phyloP scores from a whole-genome alignment of 1,140 invertebrate genomes.

The Zaprionus ornatus region DNA sequence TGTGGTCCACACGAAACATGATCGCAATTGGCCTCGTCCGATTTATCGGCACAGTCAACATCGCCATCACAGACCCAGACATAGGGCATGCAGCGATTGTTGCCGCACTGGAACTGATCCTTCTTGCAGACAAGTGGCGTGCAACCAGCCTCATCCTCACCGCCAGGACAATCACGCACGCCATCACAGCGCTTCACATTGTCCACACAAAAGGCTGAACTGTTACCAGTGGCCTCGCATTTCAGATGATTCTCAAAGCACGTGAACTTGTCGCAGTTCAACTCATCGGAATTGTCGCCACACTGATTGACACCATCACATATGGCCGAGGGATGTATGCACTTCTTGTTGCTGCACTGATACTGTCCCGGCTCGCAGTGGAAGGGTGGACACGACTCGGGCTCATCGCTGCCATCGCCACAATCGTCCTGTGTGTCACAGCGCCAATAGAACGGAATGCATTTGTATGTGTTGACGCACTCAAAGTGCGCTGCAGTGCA shows the following conservation, averaged over 20 bases:
- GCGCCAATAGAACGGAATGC: conserved; percentile 91
- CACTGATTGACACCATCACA: conserved; percentile 89
- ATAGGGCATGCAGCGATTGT: conserved; percentile 89
- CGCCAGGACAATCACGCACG: conserved; percentile 88
- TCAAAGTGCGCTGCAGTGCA: conserved; percentile 93
- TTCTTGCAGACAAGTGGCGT: conserved; percentile 84
- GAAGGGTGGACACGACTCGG: conserved; percentile 88
- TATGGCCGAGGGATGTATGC: conserved; percentile 88
- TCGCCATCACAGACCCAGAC: conserved; percentile 92
- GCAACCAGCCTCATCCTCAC: conserved; percentile 87
- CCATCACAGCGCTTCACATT: conserved; percentile 83
- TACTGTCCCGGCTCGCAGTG: conserved; percentile 91
- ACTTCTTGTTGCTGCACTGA: conserved; percentile 89
- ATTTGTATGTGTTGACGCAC: conserved; percentile 90
- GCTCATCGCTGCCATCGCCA: conserved; percentile 91
- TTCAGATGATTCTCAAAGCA: conserved; percentile 78
- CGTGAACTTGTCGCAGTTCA: conserved; percentile 86
- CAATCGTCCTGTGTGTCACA: conserved; percentile 93
- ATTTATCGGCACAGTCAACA: conserved; percentile 89
- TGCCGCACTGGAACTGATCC: conserved; percentile 89
- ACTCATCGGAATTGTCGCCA: conserved; percentile 86
- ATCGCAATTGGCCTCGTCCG: conserved; percentile 87
- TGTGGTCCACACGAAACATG: conserved; percentile 85
- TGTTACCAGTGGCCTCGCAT: conserved; percentile 66
- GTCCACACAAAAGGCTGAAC: conserved; percentile 77